Evolutionary conservation across 2,888 invertebrate species (phyloP), one percentile per base, ranked within the genome.

Genomic region (Sisyra terminalis): DNA sequence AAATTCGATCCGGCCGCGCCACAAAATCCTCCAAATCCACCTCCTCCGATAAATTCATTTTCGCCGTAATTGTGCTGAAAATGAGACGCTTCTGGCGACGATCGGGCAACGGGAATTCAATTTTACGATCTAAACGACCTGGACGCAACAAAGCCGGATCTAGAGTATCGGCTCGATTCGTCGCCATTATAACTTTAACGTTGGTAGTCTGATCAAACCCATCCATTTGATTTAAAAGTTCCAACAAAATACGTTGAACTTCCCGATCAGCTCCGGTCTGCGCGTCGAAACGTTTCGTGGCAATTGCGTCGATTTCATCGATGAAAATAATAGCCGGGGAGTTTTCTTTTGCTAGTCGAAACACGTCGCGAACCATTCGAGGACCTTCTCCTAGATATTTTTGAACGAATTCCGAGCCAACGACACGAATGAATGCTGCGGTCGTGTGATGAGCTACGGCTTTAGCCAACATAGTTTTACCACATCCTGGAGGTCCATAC

Each of bases 141-240:
- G 94, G 93, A 55, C 93, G 74, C 16, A 96, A 69, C 11, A 96
- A 66, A 29, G 93, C 98, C n/a, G 98, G 98, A 67, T 99, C 98
- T 45, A 99, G 65, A 2, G 97, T 99, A 58, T 99, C 98, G 3
- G 96, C 94, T 55, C 94, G 76, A 64, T 94, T 94, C 6, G 93
- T 94, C 1, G 93, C 93, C 92, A 93, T 93, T 46, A 93, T 92
- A 9, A 63, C 50, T 73, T 99, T 98, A 11, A 98, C 97, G 67
- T 99, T 98, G n/a, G 97, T 96, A 2, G 94, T 96, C 65, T 98
- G 97, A 66, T 99, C 98, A 61, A 98, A 98, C 40, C 98, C 98
- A 65, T 98, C 98, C 98, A 98, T 98, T 66, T 98, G 98, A 68
- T 99, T 98, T 6, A 98, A 71, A 44, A 98, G 69, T 58, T 99